Evolutionary conservation across 2,888 invertebrate genomes (phyloP).

Genomic region (Parnassius mnemosyne): DNA sequence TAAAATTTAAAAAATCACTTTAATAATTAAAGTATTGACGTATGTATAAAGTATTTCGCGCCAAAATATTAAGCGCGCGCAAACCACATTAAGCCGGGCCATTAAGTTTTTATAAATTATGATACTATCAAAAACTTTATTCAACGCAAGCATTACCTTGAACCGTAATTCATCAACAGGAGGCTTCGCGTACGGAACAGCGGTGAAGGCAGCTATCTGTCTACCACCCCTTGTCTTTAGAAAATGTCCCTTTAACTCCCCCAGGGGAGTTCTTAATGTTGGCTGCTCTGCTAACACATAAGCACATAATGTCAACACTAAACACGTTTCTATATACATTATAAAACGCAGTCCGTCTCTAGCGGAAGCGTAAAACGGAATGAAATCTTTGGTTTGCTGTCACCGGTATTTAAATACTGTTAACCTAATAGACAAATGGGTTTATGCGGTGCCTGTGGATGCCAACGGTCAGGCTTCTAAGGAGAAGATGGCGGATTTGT

Average conservation of each 20-base stretch:
- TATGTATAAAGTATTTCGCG: too few species aligned
- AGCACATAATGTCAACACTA: conserved; percentile 35
- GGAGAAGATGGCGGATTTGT: background rate
- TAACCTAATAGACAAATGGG: conserved; percentile 5
- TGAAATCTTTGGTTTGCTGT: conserved; percentile 10
- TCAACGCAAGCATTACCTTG: conserved; percentile 66
- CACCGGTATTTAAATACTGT: conserved; percentile 15
- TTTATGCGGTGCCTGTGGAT: background rate
- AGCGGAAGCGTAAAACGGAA: conserved; percentile 21
- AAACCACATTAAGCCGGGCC: too few species aligned
- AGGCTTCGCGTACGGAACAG: conserved; percentile 83
- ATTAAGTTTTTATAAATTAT: too few species aligned
- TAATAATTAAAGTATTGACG: too few species aligned
- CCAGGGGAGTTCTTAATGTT: conserved; percentile 62
- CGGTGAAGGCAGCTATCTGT: conserved; percentile 81
- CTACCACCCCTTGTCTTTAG: conserved; percentile 79
- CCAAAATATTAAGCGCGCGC: too few species aligned
- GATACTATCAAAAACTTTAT: background rate
- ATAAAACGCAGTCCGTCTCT: conserved; percentile 10
- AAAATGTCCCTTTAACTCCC: conserved; percentile 77
- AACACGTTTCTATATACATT: conserved; percentile 24
- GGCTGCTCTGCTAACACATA: conserved; percentile 39
- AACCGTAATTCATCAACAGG: conserved; percentile 83
- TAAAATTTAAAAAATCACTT: too few species aligned
- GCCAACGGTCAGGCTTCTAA: too few species aligned